These are phyloP conservation scores for Tupiocoris notatus DNA, from an alignment of 2,888 invertebrate species.

Conservation along the genomic window DNA sequence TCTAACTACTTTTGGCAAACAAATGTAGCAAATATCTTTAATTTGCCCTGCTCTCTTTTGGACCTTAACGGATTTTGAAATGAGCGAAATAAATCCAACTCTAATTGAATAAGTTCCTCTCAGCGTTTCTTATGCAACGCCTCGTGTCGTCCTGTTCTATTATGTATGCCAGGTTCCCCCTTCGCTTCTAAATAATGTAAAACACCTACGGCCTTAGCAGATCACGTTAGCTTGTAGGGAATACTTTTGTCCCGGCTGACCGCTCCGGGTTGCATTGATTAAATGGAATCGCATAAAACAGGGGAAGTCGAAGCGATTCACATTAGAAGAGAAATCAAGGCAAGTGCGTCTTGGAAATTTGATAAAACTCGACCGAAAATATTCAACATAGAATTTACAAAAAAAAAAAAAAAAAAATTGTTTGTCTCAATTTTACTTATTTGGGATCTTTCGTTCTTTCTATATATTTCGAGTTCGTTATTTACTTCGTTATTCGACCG, in stretches of 20 bases:
- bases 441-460: too few species aligned
- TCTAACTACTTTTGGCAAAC: too few species aligned
- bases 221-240: not conserved
- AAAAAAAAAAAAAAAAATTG: too few species aligned
- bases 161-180: constrained; percentile 7
- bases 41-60: not conserved
- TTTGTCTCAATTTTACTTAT: too few species aligned
- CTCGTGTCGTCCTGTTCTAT: constrained; percentile 4
- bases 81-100: constrained; percentile 2
- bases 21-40: too few species aligned
- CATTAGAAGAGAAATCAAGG: too few species aligned
- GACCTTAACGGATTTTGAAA: not conserved
- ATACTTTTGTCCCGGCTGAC: constrained; percentile 5
- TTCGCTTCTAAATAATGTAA: constrained; percentile 14
- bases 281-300: constrained; percentile 25
- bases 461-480: too few species aligned
- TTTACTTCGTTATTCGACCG: too few species aligned
- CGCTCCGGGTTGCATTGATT: constrained; percentile 9
- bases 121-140: not conserved
- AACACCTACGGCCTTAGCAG: constrained; percentile 5
- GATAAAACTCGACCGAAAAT: too few species aligned
- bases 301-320: too few species aligned
- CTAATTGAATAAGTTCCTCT: constrained; percentile 10
- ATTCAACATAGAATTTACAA: too few species aligned
- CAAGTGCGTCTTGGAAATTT: too few species aligned